Percentiles rank a stretch among this genome's conserved stretches.
These are phyloP conservation scores for Heliconius congener DNA, from an alignment of 1,140 invertebrate species.

Conservation along the genomic window DNA sequence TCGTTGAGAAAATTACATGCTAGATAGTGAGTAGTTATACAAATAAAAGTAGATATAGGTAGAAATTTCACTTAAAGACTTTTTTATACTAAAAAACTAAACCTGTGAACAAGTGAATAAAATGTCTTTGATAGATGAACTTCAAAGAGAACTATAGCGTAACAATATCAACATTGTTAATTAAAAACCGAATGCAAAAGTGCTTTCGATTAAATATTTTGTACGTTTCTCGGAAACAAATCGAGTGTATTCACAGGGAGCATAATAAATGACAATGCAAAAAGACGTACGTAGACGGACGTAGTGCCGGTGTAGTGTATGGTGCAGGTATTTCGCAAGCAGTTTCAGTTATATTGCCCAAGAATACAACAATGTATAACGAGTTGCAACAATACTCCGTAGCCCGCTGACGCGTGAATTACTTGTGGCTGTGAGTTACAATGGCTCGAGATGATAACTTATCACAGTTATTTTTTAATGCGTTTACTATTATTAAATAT, in stretches of 20 bases:
- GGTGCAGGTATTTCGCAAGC: slow-evolving; percentile 60
- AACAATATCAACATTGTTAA: background rate
- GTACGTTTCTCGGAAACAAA: slow-evolving; percentile 21
- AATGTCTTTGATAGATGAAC: no score
- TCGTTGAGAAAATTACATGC: background rate
- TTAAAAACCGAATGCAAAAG: background rate
- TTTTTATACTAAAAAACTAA: no score
- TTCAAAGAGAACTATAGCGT: background rate
- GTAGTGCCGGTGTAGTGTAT: slow-evolving; percentile 37
- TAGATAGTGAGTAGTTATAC: background rate
- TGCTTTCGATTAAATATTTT: background rate
- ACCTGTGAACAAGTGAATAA: no score
- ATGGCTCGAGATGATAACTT: background rate
- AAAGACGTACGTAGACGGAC: slow-evolving; percentile 56
- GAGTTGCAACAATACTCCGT: slow-evolving; percentile 27
- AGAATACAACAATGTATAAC: slow-evolving; percentile 39
- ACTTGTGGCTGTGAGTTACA: background rate
- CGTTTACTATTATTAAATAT: no score
- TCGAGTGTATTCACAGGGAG: slow-evolving; percentile 45
- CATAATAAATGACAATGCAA: slow-evolving; percentile 56
- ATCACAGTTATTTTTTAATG: background rate
- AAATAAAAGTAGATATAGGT: background rate
- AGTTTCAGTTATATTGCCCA: slow-evolving; percentile 70
- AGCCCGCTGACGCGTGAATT: slow-evolving; percentile 24
- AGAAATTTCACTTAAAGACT: no score